Conservation (phyloP, 2,888 invertebrate species). For the Epinotia demarniana region DNA sequence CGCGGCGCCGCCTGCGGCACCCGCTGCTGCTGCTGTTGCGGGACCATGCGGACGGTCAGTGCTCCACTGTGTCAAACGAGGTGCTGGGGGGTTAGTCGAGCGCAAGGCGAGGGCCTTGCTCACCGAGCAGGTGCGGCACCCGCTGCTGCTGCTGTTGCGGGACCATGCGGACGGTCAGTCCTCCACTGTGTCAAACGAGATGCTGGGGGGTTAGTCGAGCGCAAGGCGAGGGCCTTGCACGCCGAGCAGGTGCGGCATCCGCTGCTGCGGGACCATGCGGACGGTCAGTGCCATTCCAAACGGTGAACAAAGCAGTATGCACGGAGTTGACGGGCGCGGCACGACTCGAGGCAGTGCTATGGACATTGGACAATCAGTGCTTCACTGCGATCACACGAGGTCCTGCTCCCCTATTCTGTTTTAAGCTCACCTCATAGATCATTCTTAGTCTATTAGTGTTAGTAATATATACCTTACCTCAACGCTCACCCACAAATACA, state of each 20-base stretch:
- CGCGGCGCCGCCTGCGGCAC: constrained; percentile 74
- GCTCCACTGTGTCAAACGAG: constrained; percentile 45
- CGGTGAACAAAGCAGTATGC: no score
- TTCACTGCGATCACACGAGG: no score
- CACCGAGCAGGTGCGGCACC: constrained; percentile 85
- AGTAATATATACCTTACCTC: no score
- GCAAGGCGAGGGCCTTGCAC: constrained; percentile 85
- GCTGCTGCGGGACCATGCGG: constrained; percentile 74
- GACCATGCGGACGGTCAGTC: constrained; percentile 74
- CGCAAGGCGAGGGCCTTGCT: constrained; percentile 85
- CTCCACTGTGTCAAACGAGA: constrained; percentile 55
- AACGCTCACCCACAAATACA: no score
- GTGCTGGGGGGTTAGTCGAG: constrained; percentile 88
- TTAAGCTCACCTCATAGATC: no score
- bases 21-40: constrained; percentile 75
- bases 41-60: constrained; percentile 75
- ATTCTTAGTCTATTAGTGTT: no score
- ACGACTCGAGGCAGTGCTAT: constrained; percentile 70
- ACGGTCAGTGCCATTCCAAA: constrained; percentile 60
- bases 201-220: constrained; percentile 88
- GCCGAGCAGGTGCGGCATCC: constrained; percentile 84
- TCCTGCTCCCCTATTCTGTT: no score
- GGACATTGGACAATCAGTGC: constrained; percentile 73
- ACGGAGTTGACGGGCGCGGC: constrained; percentile 66
- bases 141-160: constrained; percentile 73